Evolutionary conservation across 2,888 invertebrate genomes (phyloP).

Genomic region (Orchesellides sinensis): DNA sequence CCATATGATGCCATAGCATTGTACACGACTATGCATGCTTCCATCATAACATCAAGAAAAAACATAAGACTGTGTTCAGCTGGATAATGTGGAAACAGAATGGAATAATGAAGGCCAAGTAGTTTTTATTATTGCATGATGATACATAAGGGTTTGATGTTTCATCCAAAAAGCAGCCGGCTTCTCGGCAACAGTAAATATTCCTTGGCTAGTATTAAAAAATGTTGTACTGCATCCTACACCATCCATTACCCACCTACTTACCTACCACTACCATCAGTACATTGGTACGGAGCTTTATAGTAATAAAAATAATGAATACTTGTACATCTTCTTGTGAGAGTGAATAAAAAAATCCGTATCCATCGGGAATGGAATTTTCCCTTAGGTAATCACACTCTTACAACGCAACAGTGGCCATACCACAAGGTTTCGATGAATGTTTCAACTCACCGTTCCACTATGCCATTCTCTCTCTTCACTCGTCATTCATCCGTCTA

Average conservation of each 20-base stretch:
- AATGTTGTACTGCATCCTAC: neutral
- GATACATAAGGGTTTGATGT: constrained; percentile 29
- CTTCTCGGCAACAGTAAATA: neutral
- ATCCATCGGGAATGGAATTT: constrained; percentile 49
- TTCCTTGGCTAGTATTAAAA: neutral
- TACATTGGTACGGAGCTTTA: neutral
- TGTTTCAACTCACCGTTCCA: constrained; percentile 4
- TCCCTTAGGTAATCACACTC: constrained; percentile 45
- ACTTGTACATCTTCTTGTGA: neutral
- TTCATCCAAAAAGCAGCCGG: constrained; percentile 28
- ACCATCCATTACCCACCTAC: constrained; percentile 14
- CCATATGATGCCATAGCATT: too few relatives aligned
- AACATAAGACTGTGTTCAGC: too few relatives aligned
- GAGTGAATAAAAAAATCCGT: constrained; percentile 24
- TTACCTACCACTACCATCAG: constrained; percentile 2
- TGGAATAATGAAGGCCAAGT: constrained; percentile 16
- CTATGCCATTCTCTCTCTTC: constrained; percentile 1
- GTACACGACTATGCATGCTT: too few relatives aligned
- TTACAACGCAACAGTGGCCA: neutral
- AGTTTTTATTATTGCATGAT: constrained; percentile 17
- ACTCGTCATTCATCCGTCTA: constrained; percentile 9
- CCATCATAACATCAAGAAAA: too few relatives aligned
- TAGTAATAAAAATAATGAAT: constrained; percentile 1
- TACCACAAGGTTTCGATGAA: neutral
- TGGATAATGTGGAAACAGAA: too few relatives aligned